A percentile compares a stretch with the other conserved stretches of the same genome.
phyloP scores from a whole-genome alignment of 2,113 vertebrate genomes.

The Hiodon alosoides region DNA sequence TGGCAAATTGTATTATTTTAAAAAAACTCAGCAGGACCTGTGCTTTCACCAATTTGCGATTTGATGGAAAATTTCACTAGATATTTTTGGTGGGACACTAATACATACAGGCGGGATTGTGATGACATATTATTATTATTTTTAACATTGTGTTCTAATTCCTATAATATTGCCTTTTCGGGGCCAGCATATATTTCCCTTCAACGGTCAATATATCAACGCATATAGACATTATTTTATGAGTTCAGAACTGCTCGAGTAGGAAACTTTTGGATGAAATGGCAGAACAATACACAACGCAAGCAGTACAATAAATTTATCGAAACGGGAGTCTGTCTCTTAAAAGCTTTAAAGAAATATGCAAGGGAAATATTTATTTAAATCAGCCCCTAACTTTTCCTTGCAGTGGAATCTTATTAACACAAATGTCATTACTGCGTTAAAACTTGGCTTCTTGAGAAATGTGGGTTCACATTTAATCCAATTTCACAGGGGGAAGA shows the following conservation, averaged over 20 bases:
- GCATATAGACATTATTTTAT: constrained; percentile 10
- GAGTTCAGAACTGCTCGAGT: background rate
- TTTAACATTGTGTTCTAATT: constrained; percentile 19
- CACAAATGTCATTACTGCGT: constrained; percentile 50
- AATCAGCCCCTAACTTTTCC: constrained; percentile 40
- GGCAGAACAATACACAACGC: constrained; percentile 20
- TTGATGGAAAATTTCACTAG: background rate
- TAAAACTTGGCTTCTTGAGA: background rate
- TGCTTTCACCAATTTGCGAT: background rate
- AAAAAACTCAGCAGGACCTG: constrained; percentile 18
- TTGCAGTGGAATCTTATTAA: constrained; percentile 49
- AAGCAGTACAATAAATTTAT: constrained; percentile 30
- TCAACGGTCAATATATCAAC: background rate
- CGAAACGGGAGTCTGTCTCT: constrained; percentile 43
- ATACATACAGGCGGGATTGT: background rate
- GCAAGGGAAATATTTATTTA: constrained; percentile 41
- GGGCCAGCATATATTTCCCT: constrained; percentile 17
- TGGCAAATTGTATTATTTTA: constrained; percentile 23
- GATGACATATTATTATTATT: background rate
- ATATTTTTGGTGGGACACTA: background rate
- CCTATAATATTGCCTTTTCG: constrained; percentile 20
- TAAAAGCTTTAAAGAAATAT: constrained; percentile 55
- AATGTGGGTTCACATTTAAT: constrained; percentile 17
- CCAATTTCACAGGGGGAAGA: constrained; percentile 26
- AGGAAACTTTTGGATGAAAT: background rate